Evolutionary conservation across 2,888 invertebrate species (phyloP).

Genomic region (Thyatira batis): DNA sequence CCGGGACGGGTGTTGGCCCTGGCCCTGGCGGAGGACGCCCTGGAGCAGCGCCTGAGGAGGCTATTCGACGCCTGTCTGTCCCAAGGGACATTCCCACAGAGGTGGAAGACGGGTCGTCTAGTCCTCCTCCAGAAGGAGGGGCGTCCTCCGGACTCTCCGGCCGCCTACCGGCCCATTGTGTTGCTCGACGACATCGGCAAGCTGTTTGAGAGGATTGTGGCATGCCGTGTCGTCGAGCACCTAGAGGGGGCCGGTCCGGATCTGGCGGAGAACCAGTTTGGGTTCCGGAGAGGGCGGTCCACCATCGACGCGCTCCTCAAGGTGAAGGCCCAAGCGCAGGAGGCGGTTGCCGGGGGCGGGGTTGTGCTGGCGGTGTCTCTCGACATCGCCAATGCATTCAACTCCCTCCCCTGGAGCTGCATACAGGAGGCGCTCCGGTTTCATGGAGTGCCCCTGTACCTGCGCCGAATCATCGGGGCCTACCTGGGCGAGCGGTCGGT

Average conservation of each 20-base stretch:
- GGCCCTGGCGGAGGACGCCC: conserved; percentile 4
- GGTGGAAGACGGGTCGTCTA: conserved; percentile 8
- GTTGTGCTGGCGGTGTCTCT: too few relatives aligned
- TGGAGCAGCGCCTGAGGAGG: too few relatives aligned
- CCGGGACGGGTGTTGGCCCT: neutral
- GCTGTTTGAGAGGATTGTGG: conserved; percentile 2
- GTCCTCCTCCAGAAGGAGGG: conserved; percentile 10
- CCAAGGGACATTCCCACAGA: neutral
- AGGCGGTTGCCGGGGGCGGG: too few relatives aligned
- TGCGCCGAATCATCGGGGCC: too few relatives aligned
- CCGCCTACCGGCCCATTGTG: conserved; percentile 15
- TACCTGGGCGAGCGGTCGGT: too few relatives aligned
- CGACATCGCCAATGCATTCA: too few relatives aligned
- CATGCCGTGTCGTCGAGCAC: neutral
- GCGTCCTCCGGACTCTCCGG: conserved; percentile 8
- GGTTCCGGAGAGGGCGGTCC: neutral
- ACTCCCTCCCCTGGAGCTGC: too few relatives aligned
- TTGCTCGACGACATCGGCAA: conserved; percentile 13
- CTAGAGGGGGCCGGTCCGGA: neutral
- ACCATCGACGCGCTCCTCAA: conserved; percentile 1
- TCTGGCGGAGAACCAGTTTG: neutral
- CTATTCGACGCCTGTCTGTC: too few relatives aligned
- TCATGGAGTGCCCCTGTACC: too few relatives aligned
- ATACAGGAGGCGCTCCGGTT: too few relatives aligned
- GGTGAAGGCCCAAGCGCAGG: too few relatives aligned